Base-by-base conservation (phyloP, 2,888 invertebrate genomes). In the Timema podura region DNA sequence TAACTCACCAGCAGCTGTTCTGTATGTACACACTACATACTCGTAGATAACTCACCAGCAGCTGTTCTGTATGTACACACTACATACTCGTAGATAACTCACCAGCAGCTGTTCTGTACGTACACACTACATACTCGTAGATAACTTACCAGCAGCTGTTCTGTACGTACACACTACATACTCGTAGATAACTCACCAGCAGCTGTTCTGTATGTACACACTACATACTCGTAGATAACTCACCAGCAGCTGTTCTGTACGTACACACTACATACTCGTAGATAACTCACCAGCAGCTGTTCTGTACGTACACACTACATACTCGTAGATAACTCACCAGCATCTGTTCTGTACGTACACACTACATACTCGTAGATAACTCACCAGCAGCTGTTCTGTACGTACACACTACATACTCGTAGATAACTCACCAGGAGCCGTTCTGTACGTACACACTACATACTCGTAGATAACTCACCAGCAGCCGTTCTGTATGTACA, bases 91-190 rank as follows among this genome's bases (percentile, higher is more conserved):
- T n/a, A n/a, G n/a, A n/a, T n/a, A n/a, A 86, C 86, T 0, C 78
- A 78, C 45, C 78, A 85, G 65, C 79, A 80, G 15, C 82, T 83
- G 66, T 85, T 85, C 76, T 80, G 83, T 81, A 72, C 75, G 79
- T n/a, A n/a, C n/a, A n/a, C n/a, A n/a, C n/a, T n/a, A n/a, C n/a
- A n/a, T n/a, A n/a, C n/a, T n/a, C n/a, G n/a, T n/a, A n/a, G n/a
- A n/a, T n/a, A n/a, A 86, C 86, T 0, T 78, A 78, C 45, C 78
- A 85, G 65, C 79, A 80, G 15, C 82, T 83, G 66, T 85, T 85
- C 76, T 80, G 83, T 81, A 72, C 75, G 79, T n/a, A n/a, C n/a
- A n/a, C n/a, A n/a, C n/a, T n/a, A n/a, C n/a, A n/a, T n/a, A n/a
- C n/a, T n/a, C n/a, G n/a, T n/a, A n/a, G n/a, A n/a, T n/a, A n/a